phyloP scores from a whole-genome alignment of 2,797 vertebrate species.

The Channallabes apus region DNA sequence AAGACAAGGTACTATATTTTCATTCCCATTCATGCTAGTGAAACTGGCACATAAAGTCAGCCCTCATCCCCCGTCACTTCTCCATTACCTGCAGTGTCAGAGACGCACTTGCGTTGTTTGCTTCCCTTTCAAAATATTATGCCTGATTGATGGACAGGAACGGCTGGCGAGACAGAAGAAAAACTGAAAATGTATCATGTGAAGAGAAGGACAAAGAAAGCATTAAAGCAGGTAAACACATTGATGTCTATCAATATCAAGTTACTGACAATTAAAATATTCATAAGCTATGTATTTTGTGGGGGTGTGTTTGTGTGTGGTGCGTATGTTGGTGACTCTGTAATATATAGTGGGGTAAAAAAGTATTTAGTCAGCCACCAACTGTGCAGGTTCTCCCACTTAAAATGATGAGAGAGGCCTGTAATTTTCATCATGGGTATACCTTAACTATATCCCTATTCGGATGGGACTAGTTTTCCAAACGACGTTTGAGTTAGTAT shows the following conservation, averaged over 20 bases:
- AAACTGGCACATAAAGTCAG: slow-evolving; percentile 26
- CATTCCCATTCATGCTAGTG: not conserved
- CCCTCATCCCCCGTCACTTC: slow-evolving; percentile 24
- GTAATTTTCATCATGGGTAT: too few relatives aligned
- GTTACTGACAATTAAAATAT: slow-evolving; percentile 14
- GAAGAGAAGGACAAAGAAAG: not conserved
- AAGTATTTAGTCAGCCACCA: too few relatives aligned
- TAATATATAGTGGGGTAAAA: too few relatives aligned
- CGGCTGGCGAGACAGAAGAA: slow-evolving; percentile 5
- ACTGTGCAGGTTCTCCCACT: too few relatives aligned
- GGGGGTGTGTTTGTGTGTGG: not conserved
- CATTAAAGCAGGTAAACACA: slow-evolving; percentile 23
- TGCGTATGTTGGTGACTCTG: not conserved
- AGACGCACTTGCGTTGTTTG: not conserved
- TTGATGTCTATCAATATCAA: slow-evolving; percentile 17
- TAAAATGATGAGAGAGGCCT: too few relatives aligned
- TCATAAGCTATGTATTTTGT: slow-evolving; percentile 10
- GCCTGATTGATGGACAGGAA: slow-evolving; percentile 36
- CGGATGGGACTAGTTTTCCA: too few relatives aligned
- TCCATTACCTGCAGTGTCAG: slow-evolving; percentile 33
- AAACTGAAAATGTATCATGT: not conserved
- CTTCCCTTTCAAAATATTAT: slow-evolving; percentile 35
- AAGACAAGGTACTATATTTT: slow-evolving; percentile 6
- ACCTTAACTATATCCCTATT: too few relatives aligned
- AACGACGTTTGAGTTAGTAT: too few relatives aligned